These are phyloP conservation scores for Oryzaephilus surinamensis DNA, from an alignment of 1,140 invertebrate species.

Conservation along the genomic window DNA sequence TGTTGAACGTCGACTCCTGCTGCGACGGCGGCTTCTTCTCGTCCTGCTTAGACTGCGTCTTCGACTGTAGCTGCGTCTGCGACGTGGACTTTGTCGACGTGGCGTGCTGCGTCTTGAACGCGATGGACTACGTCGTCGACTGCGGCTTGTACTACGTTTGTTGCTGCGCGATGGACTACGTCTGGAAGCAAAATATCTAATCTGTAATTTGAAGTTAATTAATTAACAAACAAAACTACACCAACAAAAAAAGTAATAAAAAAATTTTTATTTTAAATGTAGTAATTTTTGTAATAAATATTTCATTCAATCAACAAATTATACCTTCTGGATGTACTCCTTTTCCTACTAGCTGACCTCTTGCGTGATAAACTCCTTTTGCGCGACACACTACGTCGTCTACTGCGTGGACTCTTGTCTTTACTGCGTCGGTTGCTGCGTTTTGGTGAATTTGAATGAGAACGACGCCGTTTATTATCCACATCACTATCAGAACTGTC, in stretches of 20 bases:
- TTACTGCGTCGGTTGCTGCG: slow-evolving; percentile 22
- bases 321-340: slow-evolving; percentile 32
- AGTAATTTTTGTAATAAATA: neutral
- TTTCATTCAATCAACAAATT: slow-evolving; percentile 2
- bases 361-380: slow-evolving; percentile 15
- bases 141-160: slow-evolving; percentile 18
- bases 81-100: slow-evolving; percentile 24
- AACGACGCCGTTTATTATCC: slow-evolving; percentile 28
- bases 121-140: slow-evolving; percentile 25
- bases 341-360: slow-evolving; percentile 27
- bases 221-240: slow-evolving; percentile 7
- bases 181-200: slow-evolving; percentile 24
- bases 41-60: slow-evolving; percentile 17
- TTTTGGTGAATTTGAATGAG: slow-evolving; percentile 35
- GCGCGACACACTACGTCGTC: slow-evolving; percentile 18
- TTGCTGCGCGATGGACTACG: slow-evolving; percentile 22
- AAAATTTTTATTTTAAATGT: neutral
- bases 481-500: slow-evolving; percentile 56
- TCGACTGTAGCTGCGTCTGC: slow-evolving; percentile 23
- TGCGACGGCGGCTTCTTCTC: slow-evolving; percentile 15
- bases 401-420: slow-evolving; percentile 23
- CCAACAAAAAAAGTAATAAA: neutral
- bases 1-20: slow-evolving; percentile 20
- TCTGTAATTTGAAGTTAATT: slow-evolving; percentile 24
- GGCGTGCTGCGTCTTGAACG: slow-evolving; percentile 22